phyloP scores from a whole-genome alignment of 2,797 vertebrate genomes.

The Oryzias dopingdopingensis region DNA sequence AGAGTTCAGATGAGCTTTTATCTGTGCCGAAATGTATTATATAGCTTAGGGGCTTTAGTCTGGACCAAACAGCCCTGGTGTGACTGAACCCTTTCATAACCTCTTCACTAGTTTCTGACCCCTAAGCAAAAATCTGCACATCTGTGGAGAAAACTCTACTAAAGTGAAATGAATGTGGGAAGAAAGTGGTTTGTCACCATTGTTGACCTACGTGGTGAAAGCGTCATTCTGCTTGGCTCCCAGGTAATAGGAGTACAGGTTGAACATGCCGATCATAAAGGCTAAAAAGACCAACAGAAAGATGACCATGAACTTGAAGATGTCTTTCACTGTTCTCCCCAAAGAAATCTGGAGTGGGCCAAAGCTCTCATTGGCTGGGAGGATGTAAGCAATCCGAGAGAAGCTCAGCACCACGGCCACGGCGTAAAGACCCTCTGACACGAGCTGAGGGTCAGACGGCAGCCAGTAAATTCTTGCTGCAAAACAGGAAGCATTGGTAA shows the following conservation, averaged over 20 bases:
- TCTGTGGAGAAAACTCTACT: no score
- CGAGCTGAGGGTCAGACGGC: slow-evolving; percentile 94
- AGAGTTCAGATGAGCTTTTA: no score
- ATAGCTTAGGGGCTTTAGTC: no score
- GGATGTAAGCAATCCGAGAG: slow-evolving; percentile 96
- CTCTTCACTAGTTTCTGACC: no score
- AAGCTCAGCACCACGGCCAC: slow-evolving; percentile 98
- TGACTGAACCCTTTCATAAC: no score
- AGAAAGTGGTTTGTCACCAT: no score
- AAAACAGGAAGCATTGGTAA: slow-evolving; percentile 1
- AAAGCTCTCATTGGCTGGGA: slow-evolving; percentile 98
- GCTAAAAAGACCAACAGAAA: slow-evolving; percentile 98
- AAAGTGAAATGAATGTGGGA: no score
- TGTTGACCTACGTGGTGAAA: slow-evolving; percentile 90
- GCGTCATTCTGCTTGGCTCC: slow-evolving; percentile 96
- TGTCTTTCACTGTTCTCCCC: slow-evolving; percentile 96
- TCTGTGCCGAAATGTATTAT: no score
- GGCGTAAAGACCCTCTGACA: slow-evolving; percentile 95
- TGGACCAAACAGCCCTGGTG: no score
- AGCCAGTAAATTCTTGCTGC: slow-evolving; percentile 93
- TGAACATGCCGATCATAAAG: slow-evolving; percentile 99
- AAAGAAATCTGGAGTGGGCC: slow-evolving; percentile 98
- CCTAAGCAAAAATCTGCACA: no score
- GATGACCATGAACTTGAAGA: slow-evolving; percentile 99
- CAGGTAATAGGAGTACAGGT: slow-evolving; percentile 96